Conservation (phyloP, 1,140 invertebrate genomes). For the Eulimnadia texana region DNA sequence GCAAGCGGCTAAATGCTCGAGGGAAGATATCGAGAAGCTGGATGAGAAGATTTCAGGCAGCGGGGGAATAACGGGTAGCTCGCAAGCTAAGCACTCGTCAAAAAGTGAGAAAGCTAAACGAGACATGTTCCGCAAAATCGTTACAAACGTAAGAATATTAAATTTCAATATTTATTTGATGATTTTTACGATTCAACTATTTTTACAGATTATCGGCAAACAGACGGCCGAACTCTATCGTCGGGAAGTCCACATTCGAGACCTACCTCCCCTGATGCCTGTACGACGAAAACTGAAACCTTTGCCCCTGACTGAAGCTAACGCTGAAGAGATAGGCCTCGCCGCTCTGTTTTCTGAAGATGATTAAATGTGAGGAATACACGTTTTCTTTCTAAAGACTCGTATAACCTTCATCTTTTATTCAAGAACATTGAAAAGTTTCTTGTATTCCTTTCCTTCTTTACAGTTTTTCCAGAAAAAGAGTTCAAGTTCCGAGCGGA, state of each 20-base stretch:
- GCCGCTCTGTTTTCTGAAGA: slow-evolving; percentile 7
- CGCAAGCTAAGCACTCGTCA: slow-evolving; percentile 21
- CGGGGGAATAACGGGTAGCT: slow-evolving; percentile 41
- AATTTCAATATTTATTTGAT: slow-evolving; percentile 18
- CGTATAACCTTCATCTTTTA: too few relatives aligned
- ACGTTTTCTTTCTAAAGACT: too few relatives aligned
- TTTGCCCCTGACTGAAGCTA: neutral
- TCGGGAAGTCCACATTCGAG: slow-evolving; percentile 66
- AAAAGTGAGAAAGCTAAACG: slow-evolving; percentile 78
- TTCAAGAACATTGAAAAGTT: too few relatives aligned
- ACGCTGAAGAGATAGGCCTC: slow-evolving; percentile 3
- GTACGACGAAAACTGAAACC: slow-evolving; percentile 24
- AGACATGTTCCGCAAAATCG: slow-evolving; percentile 77
- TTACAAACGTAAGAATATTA: slow-evolving; percentile 43
- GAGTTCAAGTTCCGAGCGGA: neutral
- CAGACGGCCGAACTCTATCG: slow-evolving; percentile 70
- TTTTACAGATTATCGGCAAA: slow-evolving; percentile 51
- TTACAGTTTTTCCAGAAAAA: too few relatives aligned
- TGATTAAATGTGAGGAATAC: neutral
- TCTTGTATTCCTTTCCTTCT: too few relatives aligned
- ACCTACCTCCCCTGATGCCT: slow-evolving; percentile 49
- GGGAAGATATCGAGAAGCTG: slow-evolving; percentile 57
- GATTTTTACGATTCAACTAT: slow-evolving; percentile 11
- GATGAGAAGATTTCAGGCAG: slow-evolving; percentile 56
- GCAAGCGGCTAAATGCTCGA: slow-evolving; percentile 60